Percentiles rank a stretch among this genome's conserved stretches.
Conservation (phyloP, 64 coral and sea anemone species). For the Montipora efflorescens region DNA sequence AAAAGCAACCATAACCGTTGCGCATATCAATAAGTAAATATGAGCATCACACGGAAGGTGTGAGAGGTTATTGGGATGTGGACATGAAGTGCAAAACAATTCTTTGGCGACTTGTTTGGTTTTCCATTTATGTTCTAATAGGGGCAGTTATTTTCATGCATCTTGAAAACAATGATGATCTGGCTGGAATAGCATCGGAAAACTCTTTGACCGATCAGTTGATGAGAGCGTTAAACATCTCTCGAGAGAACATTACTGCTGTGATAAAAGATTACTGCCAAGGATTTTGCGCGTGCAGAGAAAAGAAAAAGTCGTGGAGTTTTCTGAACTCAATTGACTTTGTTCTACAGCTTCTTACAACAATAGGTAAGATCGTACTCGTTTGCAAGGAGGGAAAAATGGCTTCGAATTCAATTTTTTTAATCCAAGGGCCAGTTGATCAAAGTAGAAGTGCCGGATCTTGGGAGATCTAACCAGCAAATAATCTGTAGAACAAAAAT, state of each 20-base stretch:
- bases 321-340: conserved; percentile 22
- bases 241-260: neutral
- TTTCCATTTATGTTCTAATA: neutral
- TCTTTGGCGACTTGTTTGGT: neutral
- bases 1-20: too few relatives aligned
- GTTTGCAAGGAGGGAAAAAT: too few relatives aligned
- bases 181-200: neutral
- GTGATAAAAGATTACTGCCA: neutral
- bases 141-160: conserved; percentile 49
- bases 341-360: conserved; percentile 28
- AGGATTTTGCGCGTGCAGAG: neutral
- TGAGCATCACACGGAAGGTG: neutral
- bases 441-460: too few relatives aligned
- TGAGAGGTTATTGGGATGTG: neutral
- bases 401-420: too few relatives aligned
- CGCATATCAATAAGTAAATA: neutral
- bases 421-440: too few relatives aligned
- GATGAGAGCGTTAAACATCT: neutral
- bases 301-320: neutral
- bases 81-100: neutral
- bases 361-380: conserved; percentile 12
- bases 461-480: too few relatives aligned
- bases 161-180: neutral
- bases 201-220: neutral
- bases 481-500: too few relatives aligned